Evolutionary conservation across 2,888 invertebrate genomes (phyloP).

Genomic region (Cremastinae sp.): DNA sequence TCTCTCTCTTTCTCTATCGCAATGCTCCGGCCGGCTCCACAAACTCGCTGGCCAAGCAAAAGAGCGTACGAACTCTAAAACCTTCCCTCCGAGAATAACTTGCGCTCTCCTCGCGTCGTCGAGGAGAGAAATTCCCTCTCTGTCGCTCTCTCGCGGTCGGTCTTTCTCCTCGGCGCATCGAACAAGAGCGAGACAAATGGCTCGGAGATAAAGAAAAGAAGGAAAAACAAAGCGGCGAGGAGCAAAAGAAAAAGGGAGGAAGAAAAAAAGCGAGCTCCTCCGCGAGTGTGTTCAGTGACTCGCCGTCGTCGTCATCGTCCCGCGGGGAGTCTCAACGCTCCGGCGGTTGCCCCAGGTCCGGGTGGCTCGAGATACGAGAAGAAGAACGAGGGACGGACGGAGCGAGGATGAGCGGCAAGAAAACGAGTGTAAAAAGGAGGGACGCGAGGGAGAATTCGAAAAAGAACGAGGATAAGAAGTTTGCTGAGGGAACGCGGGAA

Average conservation of each 20-base stretch:
- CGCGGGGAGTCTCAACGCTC: conserved; percentile 67
- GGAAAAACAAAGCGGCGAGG: conserved; percentile 35
- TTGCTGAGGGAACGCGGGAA: not conserved
- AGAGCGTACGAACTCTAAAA: conserved; percentile 56
- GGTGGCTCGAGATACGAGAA: conserved; percentile 60
- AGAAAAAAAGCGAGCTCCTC: conserved; percentile 46
- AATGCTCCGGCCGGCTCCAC: conserved; percentile 40
- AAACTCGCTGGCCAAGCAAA: conserved; percentile 53
- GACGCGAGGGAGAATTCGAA: conserved; percentile 24
- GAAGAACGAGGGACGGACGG: conserved; percentile 6
- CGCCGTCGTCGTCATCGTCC: conserved; percentile 54
- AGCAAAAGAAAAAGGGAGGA: conserved; percentile 19
- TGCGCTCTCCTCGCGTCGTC: conserved; percentile 70
- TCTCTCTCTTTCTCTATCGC: conserved; percentile 26
- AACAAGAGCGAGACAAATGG: conserved; percentile 49
- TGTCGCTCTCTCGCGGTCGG: no score
- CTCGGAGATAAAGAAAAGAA: conserved; percentile 50
- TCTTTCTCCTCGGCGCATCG: conserved; percentile 41
- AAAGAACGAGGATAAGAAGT: not conserved
- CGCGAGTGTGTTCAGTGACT: conserved; percentile 50
- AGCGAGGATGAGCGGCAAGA: no score
- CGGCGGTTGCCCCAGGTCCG: conserved; percentile 78
- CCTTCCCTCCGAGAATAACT: conserved; percentile 80
- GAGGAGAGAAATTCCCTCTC: conserved; percentile 23
- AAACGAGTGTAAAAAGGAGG: conserved; percentile 9